Evolutionary conservation across 2,888 invertebrate species (phyloP).

Genomic region (Ligdia adustata): DNA sequence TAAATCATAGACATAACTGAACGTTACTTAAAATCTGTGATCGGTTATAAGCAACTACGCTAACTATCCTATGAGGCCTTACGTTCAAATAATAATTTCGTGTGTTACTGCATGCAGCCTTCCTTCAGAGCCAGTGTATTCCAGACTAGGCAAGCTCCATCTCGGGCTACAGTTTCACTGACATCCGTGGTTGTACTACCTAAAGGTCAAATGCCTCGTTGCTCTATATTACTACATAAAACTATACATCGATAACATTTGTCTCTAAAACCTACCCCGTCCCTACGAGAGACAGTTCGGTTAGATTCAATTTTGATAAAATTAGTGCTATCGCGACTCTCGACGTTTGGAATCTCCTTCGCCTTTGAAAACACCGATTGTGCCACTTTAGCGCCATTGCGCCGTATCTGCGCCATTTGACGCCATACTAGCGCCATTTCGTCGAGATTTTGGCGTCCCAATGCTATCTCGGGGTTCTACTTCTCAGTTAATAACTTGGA

Average conservation of each 20-base stretch:
- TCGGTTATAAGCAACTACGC: too few species aligned
- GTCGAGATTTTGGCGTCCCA: constrained; percentile 21
- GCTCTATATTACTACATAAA: too few species aligned
- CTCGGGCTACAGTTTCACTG: too few species aligned
- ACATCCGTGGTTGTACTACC: too few species aligned
- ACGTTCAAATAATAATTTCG: too few species aligned
- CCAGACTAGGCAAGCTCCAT: too few species aligned
- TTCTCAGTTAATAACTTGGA: constrained; percentile 24
- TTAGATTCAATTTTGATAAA: constrained; percentile 40
- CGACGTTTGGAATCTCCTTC: constrained; percentile 23
- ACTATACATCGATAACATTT: constrained; percentile 11
- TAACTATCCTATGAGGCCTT: too few species aligned
- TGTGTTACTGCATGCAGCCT: too few species aligned
- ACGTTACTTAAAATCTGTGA: too few species aligned
- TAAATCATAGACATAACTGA: too few species aligned
- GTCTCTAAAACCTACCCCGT: constrained; percentile 8
- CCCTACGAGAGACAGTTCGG: constrained; percentile 29
- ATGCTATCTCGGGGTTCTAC: constrained; percentile 11
- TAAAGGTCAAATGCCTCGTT: too few species aligned
- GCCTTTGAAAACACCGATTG: constrained; percentile 25
- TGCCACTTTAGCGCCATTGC: constrained; percentile 23
- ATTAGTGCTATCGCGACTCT: constrained; percentile 31
- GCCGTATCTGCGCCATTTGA: constrained; percentile 21
- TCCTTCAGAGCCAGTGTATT: too few species aligned
- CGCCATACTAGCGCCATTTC: constrained; percentile 15